phyloP scores from a whole-genome alignment of 2,797 vertebrate genomes.

The Crax fasciolata region DNA sequence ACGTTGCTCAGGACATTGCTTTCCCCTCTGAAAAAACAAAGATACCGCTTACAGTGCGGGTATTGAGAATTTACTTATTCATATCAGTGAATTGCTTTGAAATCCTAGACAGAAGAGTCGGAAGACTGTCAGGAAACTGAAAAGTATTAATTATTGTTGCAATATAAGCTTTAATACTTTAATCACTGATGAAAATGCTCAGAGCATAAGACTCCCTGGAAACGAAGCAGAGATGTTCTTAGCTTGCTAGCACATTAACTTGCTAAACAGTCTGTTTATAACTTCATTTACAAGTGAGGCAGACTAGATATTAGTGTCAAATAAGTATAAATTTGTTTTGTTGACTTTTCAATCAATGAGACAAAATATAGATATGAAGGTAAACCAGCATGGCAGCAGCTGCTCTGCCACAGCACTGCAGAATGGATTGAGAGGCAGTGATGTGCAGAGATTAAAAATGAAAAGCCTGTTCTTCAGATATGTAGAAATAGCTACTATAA shows the following conservation, averaged over 20 bases:
- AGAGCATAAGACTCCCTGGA: background rate
- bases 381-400: background rate
- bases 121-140: background rate
- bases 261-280: background rate
- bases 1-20: background rate
- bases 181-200: background rate
- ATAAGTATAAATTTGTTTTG: background rate
- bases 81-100: background rate
- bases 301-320: background rate
- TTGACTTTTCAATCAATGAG: background rate
- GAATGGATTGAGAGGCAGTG: background rate
- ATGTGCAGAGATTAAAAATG: constrained; percentile 18
- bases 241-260: background rate
- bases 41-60: background rate
- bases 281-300: constrained; percentile 1
- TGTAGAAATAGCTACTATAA: background rate
- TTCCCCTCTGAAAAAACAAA: background rate
- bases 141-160: background rate
- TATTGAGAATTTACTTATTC: background rate
- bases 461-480: background rate
- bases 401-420: background rate
- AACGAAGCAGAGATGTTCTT: background rate
- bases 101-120: background rate
- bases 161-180: background rate
- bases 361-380: background rate